Conservation (phyloP, 2,888 invertebrate genomes). For the Helleia helle region DNA sequence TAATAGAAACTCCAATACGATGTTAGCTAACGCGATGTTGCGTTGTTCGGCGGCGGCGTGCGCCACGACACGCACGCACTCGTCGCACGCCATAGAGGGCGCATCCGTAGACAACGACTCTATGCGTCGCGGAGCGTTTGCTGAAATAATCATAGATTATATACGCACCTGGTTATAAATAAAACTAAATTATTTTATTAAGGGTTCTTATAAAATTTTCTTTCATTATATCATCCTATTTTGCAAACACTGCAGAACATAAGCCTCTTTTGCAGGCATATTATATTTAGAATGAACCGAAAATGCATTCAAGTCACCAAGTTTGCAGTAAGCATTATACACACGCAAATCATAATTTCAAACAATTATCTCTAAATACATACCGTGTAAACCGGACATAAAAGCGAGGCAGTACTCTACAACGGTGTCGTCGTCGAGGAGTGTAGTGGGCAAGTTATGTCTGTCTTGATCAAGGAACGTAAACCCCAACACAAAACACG, state of each 20-base stretch:
- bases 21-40: conserved; percentile 39
- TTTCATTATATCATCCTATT: no score
- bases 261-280: no score
- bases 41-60: conserved; percentile 31
- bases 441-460: conserved; percentile 33
- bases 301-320: no score
- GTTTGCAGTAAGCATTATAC: no score
- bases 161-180: no score
- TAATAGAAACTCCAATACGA: conserved; percentile 42
- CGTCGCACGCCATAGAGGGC: conserved; percentile 31
- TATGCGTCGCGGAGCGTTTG: conserved; percentile 27
- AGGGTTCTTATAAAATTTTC: no score
- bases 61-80: conserved; percentile 29
- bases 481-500: conserved; percentile 37
- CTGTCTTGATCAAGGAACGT: conserved; percentile 29
- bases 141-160: no score
- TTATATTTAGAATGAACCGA: no score
- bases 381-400: conserved; percentile 42
- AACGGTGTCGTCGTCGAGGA: conserved; percentile 35
- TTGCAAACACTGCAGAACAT: no score
- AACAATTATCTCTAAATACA: no score
- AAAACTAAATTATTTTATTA: no score
- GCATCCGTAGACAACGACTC: conserved; percentile 27
- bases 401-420: conserved; percentile 36
- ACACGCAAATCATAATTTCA: no score